These are phyloP conservation scores for Rhabdomys pumilio DNA, from an alignment of 2,797 vertebrate species.

Conservation along the genomic window DNA sequence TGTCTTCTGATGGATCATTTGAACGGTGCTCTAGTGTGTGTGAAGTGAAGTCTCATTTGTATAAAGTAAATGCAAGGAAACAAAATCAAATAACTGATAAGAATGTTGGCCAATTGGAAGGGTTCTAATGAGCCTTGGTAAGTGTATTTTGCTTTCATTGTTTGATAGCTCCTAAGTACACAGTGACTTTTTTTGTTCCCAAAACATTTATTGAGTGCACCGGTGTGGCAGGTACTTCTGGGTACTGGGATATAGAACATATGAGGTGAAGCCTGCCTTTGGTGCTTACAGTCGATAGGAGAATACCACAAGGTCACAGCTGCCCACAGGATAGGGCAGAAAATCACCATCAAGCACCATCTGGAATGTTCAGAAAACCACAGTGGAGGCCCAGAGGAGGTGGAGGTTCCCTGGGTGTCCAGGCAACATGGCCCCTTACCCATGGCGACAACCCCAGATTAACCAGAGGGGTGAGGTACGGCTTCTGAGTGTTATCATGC, in stretches of 20 bases:
- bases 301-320: neutral
- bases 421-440: neutral
- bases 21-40: neutral
- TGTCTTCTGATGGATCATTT: neutral
- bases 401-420: neutral
- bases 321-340: neutral
- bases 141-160: neutral
- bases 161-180: neutral
- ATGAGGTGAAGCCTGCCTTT: neutral
- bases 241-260: neutral
- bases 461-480: neutral
- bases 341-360: neutral
- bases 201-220: slow-evolving; percentile 53
- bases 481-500: neutral
- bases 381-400: neutral
- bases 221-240: neutral
- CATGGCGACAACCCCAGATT: neutral
- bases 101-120: neutral
- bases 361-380: neutral
- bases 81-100: neutral
- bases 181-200: neutral
- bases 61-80: neutral
- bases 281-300: neutral
- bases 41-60: neutral
- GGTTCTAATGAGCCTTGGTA: neutral